Percentiles rank a stretch among this genome's conserved stretches.
phyloP scores from a whole-genome alignment of 2,113 vertebrate species.

The Ammodytes marinus region DNA sequence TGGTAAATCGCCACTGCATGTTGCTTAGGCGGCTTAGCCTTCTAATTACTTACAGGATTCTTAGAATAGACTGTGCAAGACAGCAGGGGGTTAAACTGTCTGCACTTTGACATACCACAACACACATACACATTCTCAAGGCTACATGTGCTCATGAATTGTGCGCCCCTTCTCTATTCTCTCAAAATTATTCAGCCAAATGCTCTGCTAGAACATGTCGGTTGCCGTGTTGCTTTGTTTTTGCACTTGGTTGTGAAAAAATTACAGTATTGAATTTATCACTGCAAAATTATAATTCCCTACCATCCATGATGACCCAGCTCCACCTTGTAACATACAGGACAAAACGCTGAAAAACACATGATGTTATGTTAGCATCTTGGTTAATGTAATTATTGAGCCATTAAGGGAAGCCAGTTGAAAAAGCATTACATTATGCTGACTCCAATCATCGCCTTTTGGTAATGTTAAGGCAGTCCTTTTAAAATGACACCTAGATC shows the following conservation, averaged over 20 bases:
- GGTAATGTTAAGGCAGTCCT: not conserved
- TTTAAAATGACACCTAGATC: conserved; percentile 20
- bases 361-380: not conserved
- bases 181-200: conserved; percentile 2
- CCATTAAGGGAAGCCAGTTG: not conserved
- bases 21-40: conserved; percentile 68
- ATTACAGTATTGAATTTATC: conserved; percentile 23
- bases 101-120: conserved; percentile 30
- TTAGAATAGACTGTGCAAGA: conserved; percentile 64
- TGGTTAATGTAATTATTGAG: not conserved
- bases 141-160: not conserved
- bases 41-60: conserved; percentile 65
- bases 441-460: not conserved
- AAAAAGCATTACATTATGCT: not conserved
- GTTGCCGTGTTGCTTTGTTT: conserved; percentile 12
- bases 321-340: not conserved
- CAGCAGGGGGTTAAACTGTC: conserved; percentile 37
- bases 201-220: not conserved
- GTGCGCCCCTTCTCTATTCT: conserved; percentile 9
- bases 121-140: not conserved
- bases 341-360: not conserved
- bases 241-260: conserved; percentile 31
- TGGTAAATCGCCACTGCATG: conserved; percentile 53
- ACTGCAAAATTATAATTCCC: conserved; percentile 10
- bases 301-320: not conserved